A percentile compares a stretch with the other conserved stretches of the same genome.
These are phyloP conservation scores for Trochalopteron elliotii DNA, from an alignment of 2,113 vertebrate genomes.

Conservation along the genomic window DNA sequence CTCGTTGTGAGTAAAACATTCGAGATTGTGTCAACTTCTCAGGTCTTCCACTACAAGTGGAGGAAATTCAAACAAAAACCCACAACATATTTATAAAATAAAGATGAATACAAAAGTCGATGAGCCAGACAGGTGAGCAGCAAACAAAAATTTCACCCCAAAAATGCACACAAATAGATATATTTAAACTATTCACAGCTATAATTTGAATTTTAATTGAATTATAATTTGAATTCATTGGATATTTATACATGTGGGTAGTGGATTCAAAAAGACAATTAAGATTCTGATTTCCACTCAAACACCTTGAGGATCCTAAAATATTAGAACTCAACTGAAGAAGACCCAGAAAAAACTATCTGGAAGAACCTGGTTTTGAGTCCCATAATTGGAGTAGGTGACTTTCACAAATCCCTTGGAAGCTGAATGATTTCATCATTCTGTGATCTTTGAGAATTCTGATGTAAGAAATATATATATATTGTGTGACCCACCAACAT, in stretches of 20 bases:
- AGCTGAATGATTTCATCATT: background rate
- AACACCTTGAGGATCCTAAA: background rate
- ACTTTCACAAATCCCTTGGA: background rate
- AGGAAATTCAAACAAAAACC: background rate
- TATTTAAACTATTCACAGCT: background rate
- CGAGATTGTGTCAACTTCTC: background rate
- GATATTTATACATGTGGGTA: background rate
- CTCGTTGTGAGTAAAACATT: background rate
- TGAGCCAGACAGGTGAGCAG: background rate
- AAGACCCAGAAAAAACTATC: background rate
- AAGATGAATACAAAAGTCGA: background rate
- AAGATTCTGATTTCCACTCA: background rate
- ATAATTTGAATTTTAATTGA: background rate
- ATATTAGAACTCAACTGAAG: background rate
- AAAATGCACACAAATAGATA: background rate
- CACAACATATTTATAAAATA: background rate
- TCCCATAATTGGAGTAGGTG: accelerated
- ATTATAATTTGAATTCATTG: background rate
- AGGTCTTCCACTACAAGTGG: background rate
- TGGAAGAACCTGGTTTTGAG: background rate
- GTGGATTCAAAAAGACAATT: background rate
- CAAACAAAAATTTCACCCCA: background rate
- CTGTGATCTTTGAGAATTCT: background rate
- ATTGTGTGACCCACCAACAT: background rate
- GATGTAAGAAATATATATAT: background rate